These are phyloP conservation scores for Vombatus ursinus DNA, from an alignment of 2,113 vertebrate genomes.

Conservation along the genomic window DNA sequence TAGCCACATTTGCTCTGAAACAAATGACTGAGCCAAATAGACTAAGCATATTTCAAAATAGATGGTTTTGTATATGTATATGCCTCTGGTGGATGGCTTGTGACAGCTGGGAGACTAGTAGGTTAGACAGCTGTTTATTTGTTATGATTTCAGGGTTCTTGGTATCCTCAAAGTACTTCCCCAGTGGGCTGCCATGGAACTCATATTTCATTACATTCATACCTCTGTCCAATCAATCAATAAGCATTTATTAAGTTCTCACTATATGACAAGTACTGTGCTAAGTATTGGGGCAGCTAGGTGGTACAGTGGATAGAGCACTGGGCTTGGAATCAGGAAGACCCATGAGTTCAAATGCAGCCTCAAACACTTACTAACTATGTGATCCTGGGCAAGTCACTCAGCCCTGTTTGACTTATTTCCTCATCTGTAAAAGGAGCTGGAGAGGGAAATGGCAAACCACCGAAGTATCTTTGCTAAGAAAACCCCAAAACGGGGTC, in stretches of 20 bases:
- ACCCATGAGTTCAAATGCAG: neutral
- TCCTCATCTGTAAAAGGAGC: neutral
- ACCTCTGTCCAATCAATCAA: neutral
- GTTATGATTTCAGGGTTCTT: neutral
- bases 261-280: neutral
- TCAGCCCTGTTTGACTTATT: neutral
- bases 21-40: neutral
- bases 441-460: neutral
- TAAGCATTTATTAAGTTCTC: neutral
- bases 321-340: neutral
- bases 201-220: neutral
- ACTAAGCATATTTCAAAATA: neutral
- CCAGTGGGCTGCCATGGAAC: neutral
- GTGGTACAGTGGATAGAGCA: neutral
- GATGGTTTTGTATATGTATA: neutral
- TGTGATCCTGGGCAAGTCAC: neutral
- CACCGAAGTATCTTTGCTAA: neutral
- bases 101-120: neutral
- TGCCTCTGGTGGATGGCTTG: neutral
- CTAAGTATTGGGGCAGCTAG: neutral
- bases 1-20: neutral
- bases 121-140: neutral
- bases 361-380: neutral
- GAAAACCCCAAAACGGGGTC: neutral
- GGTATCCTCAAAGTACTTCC: neutral